Conservation (phyloP, 2,113 vertebrate genomes). For the Eolophus roseicapilla region DNA sequence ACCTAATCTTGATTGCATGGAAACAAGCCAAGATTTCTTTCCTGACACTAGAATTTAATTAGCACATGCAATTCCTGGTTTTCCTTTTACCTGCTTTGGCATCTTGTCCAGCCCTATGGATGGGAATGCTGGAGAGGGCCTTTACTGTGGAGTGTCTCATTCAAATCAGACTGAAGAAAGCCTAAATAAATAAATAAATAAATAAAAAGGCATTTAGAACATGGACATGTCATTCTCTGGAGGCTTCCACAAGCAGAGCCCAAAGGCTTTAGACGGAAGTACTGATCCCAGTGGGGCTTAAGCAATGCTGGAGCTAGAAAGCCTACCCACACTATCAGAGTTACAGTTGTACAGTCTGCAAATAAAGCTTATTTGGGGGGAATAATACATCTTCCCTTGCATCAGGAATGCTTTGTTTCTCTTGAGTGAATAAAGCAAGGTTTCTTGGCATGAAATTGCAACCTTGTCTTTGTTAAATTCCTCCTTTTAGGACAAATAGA, state of each 20-base stretch:
- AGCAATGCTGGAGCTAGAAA: neutral
- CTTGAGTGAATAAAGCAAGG: neutral
- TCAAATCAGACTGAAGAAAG: neutral
- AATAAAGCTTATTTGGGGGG: neutral
- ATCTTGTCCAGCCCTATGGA: neutral
- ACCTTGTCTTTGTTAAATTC: neutral
- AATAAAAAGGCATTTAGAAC: neutral
- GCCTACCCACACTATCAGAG: neutral
- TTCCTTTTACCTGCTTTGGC: constrained; percentile 58
- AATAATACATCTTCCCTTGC: neutral
- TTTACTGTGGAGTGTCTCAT: neutral
- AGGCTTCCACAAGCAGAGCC: neutral
- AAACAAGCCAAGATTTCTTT: neutral
- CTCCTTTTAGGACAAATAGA: neutral
- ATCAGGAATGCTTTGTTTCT: neutral
- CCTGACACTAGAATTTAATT: neutral
- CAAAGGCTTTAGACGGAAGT: neutral
- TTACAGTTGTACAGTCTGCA: neutral
- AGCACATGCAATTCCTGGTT: neutral
- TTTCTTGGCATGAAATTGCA: neutral
- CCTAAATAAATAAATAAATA: neutral
- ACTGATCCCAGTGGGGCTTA: neutral
- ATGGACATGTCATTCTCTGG: neutral
- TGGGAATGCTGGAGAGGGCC: fast-evolving
- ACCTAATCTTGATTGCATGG: neutral